These are phyloP conservation scores for Autographa gamma DNA, from an alignment of 2,888 invertebrate genomes.

Conservation along the genomic window DNA sequence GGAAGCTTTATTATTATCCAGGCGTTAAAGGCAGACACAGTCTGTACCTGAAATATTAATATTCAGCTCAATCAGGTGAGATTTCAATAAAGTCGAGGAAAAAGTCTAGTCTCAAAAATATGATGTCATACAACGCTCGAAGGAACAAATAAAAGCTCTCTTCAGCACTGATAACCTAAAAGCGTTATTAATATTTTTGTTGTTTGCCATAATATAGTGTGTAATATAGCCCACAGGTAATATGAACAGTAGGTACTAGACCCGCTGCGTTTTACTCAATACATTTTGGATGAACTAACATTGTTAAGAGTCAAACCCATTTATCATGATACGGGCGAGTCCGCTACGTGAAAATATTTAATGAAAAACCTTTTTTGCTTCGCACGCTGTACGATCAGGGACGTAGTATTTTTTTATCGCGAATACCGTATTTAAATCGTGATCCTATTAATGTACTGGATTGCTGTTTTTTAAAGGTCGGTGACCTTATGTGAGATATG, in stretches of 20 bases:
- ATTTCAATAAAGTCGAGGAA: no score
- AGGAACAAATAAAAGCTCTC: no score
- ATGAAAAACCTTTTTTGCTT: conserved; percentile 54
- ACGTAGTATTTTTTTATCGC: conserved; percentile 37
- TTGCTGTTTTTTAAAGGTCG: conserved; percentile 6
- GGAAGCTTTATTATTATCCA: no score
- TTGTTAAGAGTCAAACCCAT: conserved; percentile 61
- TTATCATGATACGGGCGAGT: conserved; percentile 58
- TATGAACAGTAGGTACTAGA: conserved; percentile 14
- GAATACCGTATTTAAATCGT: conserved; percentile 43
- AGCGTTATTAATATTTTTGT: background rate
- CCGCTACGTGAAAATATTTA: conserved; percentile 58
- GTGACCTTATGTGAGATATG: background rate
- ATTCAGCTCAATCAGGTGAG: no score
- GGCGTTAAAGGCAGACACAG: no score
- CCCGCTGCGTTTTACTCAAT: conserved; percentile 47
- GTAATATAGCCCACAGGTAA: background rate
- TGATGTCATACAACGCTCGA: no score
- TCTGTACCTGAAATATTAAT: no score
- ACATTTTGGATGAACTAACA: conserved; percentile 59
- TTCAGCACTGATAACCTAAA: background rate
- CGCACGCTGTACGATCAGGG: conserved; percentile 28
- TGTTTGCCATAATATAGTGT: background rate
- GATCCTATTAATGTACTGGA: conserved; percentile 29
- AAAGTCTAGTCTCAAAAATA: no score